Conservation (phyloP, 2,797 vertebrate genomes). For the Tokudaia tokunoshimensis region DNA sequence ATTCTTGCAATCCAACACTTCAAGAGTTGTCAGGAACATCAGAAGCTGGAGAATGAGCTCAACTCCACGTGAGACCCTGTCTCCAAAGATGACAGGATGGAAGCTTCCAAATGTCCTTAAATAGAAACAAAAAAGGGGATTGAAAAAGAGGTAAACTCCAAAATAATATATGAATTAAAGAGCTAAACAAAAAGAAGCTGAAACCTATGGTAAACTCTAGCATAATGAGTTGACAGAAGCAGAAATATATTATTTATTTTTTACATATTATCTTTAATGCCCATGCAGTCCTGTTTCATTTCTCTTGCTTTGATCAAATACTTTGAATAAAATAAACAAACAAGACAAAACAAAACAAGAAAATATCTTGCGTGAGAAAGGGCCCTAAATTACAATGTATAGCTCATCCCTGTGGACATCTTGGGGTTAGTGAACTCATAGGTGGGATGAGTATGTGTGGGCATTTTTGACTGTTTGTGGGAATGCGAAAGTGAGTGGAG, state of each 20-base stretch:
- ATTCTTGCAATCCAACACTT: neutral
- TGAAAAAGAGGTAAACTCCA: neutral
- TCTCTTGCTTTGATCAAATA: neutral
- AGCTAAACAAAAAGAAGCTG: neutral
- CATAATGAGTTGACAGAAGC: neutral
- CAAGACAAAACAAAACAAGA: too few relatives aligned
- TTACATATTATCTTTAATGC: neutral
- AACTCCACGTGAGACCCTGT: neutral
- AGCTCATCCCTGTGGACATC: neutral
- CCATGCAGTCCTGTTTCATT: neutral
- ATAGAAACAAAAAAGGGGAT: neutral
- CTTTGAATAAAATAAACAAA: neutral
- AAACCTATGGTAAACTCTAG: neutral
- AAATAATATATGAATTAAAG: neutral
- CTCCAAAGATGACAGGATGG: neutral
- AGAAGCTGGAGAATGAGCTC: neutral
- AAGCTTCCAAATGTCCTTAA: neutral
- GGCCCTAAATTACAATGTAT: neutral
- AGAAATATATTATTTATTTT: neutral
- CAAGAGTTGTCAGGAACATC: neutral
- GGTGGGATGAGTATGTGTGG: neutral
- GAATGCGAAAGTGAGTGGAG: neutral
- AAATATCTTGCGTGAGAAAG: neutral
- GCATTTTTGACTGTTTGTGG: neutral
- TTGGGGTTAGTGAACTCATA: neutral